These are phyloP conservation scores for Agonum fuliginosum DNA, from an alignment of 2,888 invertebrate genomes.

Conservation along the genomic window DNA sequence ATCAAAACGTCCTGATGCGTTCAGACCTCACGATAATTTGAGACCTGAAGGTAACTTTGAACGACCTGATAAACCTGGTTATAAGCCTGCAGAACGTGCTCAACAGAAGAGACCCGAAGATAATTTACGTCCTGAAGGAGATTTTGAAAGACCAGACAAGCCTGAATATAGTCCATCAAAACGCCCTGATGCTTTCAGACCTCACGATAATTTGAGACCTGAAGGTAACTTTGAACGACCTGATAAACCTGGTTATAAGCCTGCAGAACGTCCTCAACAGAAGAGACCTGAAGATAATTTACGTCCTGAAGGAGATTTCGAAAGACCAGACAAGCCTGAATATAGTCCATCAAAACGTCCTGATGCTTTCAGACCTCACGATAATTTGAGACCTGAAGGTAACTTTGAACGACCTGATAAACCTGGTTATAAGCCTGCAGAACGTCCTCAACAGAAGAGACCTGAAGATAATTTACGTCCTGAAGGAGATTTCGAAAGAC, in stretches of 20 bases:
- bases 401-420: conserved; percentile 77
- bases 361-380: conserved; percentile 74
- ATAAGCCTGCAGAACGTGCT: conserved; percentile 67
- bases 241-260: conserved; percentile 71
- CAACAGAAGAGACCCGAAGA: conserved; percentile 71
- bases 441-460: conserved; percentile 73
- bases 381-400: conserved; percentile 73
- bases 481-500: conserved; percentile 74
- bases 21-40: conserved; percentile 67
- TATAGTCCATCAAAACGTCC: conserved; percentile 77
- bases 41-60: conserved; percentile 72
- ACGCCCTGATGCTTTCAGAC: conserved; percentile 70
- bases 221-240: conserved; percentile 77
- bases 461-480: conserved; percentile 72
- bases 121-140: conserved; percentile 74
- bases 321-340: conserved; percentile 72
- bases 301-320: conserved; percentile 74
- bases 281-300: conserved; percentile 70
- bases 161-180: conserved; percentile 71
- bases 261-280: conserved; percentile 71
- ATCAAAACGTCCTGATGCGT: conserved; percentile 66
- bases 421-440: conserved; percentile 70
- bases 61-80: conserved; percentile 66
- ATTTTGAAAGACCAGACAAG: conserved; percentile 72
- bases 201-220: conserved; percentile 73